Percentiles rank a stretch among this genome's conserved stretches.
phyloP scores from a whole-genome alignment of 2,888 invertebrate species.

The Macrophya alboannulata region DNA sequence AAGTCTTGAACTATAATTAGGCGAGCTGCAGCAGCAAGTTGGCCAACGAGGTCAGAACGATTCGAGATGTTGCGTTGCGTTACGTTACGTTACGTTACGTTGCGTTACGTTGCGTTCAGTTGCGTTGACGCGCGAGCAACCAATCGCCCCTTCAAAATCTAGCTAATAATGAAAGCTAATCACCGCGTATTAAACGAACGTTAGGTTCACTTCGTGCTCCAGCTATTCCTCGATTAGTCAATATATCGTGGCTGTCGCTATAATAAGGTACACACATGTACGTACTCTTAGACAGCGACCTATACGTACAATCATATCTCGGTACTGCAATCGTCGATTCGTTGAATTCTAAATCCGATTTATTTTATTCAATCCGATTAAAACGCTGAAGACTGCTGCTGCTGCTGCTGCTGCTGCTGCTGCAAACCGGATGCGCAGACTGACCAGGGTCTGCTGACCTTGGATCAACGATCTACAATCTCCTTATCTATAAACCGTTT shows the following conservation, averaged over 20 bases:
- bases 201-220: background rate
- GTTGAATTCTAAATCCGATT: background rate
- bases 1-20: conserved; percentile 49
- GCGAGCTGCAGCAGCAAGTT: conserved; percentile 37
- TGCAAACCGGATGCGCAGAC: background rate
- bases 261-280: background rate
- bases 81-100: background rate
- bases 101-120: background rate
- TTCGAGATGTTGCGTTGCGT: conserved; percentile 34
- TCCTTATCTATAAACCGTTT: background rate
- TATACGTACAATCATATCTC: background rate
- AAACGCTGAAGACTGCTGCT: background rate
- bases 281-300: background rate
- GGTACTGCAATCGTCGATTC: background rate
- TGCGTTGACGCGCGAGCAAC: conserved; percentile 8
- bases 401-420: too few relatives aligned
- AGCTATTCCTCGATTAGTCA: conserved; percentile 18
- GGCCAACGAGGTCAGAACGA: conserved; percentile 55
- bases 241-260: background rate
- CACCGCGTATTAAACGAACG: conserved; percentile 29
- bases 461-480: background rate
- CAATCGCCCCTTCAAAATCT: conserved; percentile 28
- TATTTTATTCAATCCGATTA: background rate
- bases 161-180: conserved; percentile 38
- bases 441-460: background rate